Evolutionary conservation across 2,797 vertebrate species (phyloP), one percentile per base, ranked within the genome.

Genomic region (Dendrocincla tyrannina): DNA sequence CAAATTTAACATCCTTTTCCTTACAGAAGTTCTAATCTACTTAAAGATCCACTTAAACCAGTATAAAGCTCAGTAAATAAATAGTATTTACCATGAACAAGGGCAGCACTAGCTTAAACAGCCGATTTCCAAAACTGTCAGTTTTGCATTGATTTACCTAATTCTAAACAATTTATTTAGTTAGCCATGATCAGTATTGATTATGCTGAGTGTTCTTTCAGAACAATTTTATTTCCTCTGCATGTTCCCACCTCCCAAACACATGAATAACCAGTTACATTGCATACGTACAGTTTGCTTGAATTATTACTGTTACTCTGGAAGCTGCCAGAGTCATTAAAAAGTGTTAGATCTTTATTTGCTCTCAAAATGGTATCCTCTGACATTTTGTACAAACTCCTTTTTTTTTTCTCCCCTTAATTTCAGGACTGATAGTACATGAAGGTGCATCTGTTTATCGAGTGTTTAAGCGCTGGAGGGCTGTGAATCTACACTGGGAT

Each of bases 401-500:
- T 33, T 69, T 59, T 32, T 88, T 64, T 42, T 39, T 17, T 85
- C 80, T 18, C 82, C 80, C 46, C 41, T 96, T 87, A 32, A 96
- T 96, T 98, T 93, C 94, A 99, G 99, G 99, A 59, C 92, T 99
- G 94, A 99, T 99, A 80, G 97, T 99, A 89, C 99, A 99, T 1
- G 99, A 99, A 98, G 99, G 99, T 91, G 98, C 98, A 20, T 99
- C 99, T 27, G 99, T 99, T 91, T 99, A 99, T 97, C 98, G 98
- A 76, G 99, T 99, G 56, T 99, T 99, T 91, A 98, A 99, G 96
- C 99, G 99, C 78, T 99, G 99, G 99, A 98, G 99, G 55, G 99
- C 99, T 10, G 98, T 99, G 25, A 99, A 99, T 96, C 98, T 99
- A 44, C 98, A 99, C 97, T 99, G 99, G 99, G 98, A 99, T 76